Conservation (phyloP, 1,140 invertebrate genomes). For the Globodera rostochiensis region DNA sequence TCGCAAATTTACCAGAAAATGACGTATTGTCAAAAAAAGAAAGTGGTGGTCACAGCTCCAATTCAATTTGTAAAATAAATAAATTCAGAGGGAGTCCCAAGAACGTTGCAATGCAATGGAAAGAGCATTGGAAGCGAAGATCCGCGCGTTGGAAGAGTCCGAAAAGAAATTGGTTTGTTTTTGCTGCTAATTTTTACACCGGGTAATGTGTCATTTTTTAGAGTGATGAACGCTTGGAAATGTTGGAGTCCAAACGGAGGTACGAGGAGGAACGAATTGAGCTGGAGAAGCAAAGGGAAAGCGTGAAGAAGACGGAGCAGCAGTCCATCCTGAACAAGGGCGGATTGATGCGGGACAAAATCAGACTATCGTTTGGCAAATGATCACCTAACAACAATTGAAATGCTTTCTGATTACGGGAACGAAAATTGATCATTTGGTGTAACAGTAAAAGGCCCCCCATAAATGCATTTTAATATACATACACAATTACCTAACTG, state of each 20-base stretch:
- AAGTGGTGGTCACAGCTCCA: no score
- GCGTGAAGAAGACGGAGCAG: slow-evolving; percentile 47
- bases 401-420: neutral
- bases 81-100: slow-evolving; percentile 44
- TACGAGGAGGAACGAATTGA: slow-evolving; percentile 44
- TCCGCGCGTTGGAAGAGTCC: slow-evolving; percentile 46
- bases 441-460: neutral
- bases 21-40: neutral
- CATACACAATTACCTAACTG: no score
- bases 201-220: slow-evolving; percentile 23
- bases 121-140: slow-evolving; percentile 37
- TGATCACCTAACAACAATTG: neutral
- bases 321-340: slow-evolving; percentile 53
- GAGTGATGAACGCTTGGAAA: slow-evolving; percentile 52
- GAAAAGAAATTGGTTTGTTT: slow-evolving; percentile 49
- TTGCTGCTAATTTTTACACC: neutral
- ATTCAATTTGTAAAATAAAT: neutral
- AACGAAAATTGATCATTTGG: neutral
- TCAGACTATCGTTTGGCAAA: slow-evolving; percentile 45
- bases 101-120: slow-evolving; percentile 47
- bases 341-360: slow-evolving; percentile 43
- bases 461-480: no score
- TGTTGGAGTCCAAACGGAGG: slow-evolving; percentile 47
- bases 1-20: neutral
- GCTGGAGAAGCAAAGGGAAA: slow-evolving; percentile 45